phyloP scores from a whole-genome alignment of 2,888 invertebrate species.

The Sthenelais limicola region DNA sequence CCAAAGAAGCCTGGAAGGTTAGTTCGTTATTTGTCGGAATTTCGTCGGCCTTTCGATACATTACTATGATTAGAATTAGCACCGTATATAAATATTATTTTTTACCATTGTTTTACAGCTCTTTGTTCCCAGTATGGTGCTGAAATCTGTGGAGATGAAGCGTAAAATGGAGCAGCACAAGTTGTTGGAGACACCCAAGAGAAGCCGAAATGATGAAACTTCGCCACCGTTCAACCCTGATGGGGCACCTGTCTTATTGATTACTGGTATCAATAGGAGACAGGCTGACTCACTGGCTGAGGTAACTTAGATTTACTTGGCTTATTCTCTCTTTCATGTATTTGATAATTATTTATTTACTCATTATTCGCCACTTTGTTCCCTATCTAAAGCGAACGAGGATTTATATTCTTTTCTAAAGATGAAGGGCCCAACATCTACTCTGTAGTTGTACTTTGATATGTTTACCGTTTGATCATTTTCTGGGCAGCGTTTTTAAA shows the following conservation, averaged over 20 bases:
- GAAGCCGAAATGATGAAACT: neutral
- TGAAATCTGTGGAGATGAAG: conserved; percentile 10
- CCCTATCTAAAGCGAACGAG: too few species aligned
- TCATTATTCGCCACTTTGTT: too few species aligned
- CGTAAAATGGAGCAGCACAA: conserved; percentile 16
- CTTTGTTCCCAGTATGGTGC: conserved; percentile 3
- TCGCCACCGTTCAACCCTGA: conserved; percentile 16
- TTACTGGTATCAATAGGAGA: conserved; percentile 14
- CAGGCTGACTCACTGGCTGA: neutral
- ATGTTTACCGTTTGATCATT: too few species aligned
- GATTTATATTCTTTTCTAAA: too few species aligned
- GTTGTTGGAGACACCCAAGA: neutral
- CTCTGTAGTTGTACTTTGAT: too few species aligned
- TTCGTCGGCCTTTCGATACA: too few species aligned
- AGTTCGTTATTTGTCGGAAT: too few species aligned
- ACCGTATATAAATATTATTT: neutral
- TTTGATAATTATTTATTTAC: too few species aligned
- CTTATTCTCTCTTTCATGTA: too few species aligned
- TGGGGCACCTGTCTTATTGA: conserved; percentile 26
- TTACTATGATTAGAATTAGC: neutral
- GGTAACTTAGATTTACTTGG: neutral
- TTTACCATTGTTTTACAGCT: neutral
- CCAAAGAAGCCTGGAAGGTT: conserved; percentile 74
- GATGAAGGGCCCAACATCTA: too few species aligned
- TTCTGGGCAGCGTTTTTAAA: too few species aligned